phyloP scores from a whole-genome alignment of 2,888 invertebrate species.

The Brachypalpus laphriformis region DNA sequence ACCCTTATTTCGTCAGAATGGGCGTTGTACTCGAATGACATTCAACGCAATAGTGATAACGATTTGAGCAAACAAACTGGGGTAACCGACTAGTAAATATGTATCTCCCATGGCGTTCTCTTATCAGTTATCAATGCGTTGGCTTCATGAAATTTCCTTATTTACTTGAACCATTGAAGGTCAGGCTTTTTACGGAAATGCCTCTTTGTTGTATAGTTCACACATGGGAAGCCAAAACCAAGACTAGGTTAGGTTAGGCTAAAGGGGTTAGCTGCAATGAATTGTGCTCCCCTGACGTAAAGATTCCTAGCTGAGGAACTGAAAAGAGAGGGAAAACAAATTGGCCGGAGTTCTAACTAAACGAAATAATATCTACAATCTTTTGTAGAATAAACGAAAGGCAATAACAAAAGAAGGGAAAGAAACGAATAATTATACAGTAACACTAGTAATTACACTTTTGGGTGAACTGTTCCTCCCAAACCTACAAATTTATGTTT shows the following conservation, averaged over 20 bases:
- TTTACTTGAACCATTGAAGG: conserved; percentile 9
- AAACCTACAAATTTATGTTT: conserved; percentile 22
- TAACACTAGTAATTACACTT: conserved; percentile 56
- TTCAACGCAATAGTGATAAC: conserved; percentile 11
- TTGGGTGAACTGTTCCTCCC: conserved; percentile 31
- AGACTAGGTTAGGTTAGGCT: no score
- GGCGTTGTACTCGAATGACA: background rate
- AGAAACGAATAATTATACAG: conserved; percentile 15
- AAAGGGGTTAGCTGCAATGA: no score
- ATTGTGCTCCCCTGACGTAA: no score
- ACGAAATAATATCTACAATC: conserved; percentile 64
- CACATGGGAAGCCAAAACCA: background rate
- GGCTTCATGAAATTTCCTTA: background rate
- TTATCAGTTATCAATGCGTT: conserved; percentile 6
- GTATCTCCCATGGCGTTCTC: background rate
- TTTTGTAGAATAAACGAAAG: conserved; percentile 5
- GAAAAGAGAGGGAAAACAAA: no score
- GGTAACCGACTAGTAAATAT: background rate
- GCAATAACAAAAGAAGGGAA: conserved; percentile 27
- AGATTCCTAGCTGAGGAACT: no score
- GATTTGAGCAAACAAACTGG: background rate
- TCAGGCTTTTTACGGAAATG: background rate
- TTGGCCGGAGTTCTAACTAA: no score
- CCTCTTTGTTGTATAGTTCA: background rate
- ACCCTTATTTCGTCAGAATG: background rate